Percentiles rank a stretch among this genome's conserved stretches.
Evolutionary conservation across 2,113 vertebrate genomes (phyloP).

Genomic region (Salvelinus namaycush): DNA sequence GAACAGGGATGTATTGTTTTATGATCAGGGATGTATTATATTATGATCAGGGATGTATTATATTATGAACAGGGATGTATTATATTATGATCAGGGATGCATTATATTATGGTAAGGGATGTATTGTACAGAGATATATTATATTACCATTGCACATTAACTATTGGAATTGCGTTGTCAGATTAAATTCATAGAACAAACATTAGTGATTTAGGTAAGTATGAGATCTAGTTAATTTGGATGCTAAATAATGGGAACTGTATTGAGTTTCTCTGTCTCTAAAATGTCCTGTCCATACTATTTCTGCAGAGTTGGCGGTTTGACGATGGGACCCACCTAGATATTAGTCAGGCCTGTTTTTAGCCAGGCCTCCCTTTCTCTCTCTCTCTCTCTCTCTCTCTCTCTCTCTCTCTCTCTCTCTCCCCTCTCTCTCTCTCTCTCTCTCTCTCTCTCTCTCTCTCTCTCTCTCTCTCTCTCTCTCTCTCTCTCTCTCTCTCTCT

Average conservation of each 20-base stretch:
- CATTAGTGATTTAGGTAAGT: not conserved
- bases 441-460: too few species aligned
- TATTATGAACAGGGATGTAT: too few species aligned
- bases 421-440: too few species aligned
- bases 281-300: not conserved
- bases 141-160: too few species aligned
- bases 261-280: not conserved
- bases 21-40: not conserved
- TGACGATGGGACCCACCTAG: not conserved
- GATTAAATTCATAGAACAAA: not conserved
- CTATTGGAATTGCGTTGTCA: too few species aligned
- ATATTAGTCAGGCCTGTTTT: constrained; percentile 28
- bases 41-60: too few species aligned
- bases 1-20: not conserved
- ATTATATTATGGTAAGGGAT: too few species aligned
- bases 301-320: not conserved
- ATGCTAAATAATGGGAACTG: not conserved
- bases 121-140: too few species aligned
- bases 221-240: not conserved
- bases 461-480: constrained; percentile 20
- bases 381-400: too few species aligned
- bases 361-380: constrained; percentile 1
- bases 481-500: too few species aligned
- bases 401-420: constrained; percentile 22
- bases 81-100: too few species aligned